Conservation (phyloP, 1,140 invertebrate species). For the Ceratina japonica region DNA sequence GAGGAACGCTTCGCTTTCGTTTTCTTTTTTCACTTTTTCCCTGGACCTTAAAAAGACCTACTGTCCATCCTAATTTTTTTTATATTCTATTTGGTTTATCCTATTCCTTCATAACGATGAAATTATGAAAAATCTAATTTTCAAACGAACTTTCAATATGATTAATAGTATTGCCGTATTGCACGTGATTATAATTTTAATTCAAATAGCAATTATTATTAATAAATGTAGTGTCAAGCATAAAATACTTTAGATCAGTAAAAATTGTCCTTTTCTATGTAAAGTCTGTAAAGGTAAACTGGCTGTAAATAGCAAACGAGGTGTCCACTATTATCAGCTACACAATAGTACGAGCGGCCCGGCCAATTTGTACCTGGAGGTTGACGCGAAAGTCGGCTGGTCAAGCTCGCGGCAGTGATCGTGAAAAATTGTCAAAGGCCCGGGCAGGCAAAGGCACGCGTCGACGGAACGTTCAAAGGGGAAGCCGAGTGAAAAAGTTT, state of each 20-base stretch:
- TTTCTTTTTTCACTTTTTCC: background rate
- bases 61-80: constrained; percentile 6
- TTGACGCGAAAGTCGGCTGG: background rate
- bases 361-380: background rate
- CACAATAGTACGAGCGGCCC: background rate
- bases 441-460: constrained; percentile 21
- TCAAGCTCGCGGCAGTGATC: background rate
- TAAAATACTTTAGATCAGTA: too few species aligned
- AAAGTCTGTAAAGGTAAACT: too few species aligned
- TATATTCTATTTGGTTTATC: too few species aligned
- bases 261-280: too few species aligned
- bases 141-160: too few species aligned
- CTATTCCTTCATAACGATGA: too few species aligned
- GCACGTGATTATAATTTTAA: too few species aligned
- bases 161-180: too few species aligned
- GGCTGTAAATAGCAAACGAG: background rate
- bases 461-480: background rate
- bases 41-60: background rate
- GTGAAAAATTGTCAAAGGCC: constrained; percentile 10
- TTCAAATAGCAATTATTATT: too few species aligned
- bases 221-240: too few species aligned
- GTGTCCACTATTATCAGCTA: background rate
- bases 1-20: constrained; percentile 1
- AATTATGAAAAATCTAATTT: too few species aligned
- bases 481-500: background rate